These are phyloP conservation scores for Isaurus tuberculatus DNA, from an alignment of 92 coral and sea anemone genomes.

Conservation along the genomic window DNA sequence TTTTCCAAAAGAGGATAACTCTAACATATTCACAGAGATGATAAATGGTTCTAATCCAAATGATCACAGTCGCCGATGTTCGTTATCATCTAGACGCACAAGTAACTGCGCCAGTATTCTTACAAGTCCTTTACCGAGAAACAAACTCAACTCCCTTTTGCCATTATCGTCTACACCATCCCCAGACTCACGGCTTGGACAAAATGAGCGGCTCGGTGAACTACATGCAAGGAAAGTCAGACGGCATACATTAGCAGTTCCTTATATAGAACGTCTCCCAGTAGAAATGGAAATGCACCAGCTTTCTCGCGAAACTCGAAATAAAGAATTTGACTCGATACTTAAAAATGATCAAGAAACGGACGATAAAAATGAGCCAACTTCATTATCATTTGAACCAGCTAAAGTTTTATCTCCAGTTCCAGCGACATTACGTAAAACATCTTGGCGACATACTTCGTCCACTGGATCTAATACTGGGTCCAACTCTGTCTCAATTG, in stretches of 20 bases:
- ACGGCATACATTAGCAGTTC: conserved; percentile 29
- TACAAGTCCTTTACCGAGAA: conserved; percentile 19
- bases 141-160: not conserved
- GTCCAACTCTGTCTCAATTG: conserved; percentile 70
- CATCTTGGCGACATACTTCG: conserved; percentile 27
- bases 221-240: not conserved
- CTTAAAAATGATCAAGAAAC: not conserved
- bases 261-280: conserved; percentile 10
- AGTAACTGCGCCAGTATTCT: conserved; percentile 26
- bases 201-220: not conserved
- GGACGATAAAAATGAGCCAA: conserved; percentile 1
- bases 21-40: conserved; percentile 63
- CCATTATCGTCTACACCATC: not conserved
- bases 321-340: not conserved
- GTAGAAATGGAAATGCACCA: conserved; percentile 25
- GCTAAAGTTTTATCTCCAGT: not conserved
- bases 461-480: conserved; percentile 51
- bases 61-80: conserved; percentile 14
- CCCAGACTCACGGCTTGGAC: not conserved
- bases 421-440: not conserved
- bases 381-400: not conserved
- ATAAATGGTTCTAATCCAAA: conserved; percentile 42
- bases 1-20: conserved; percentile 73
- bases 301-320: not conserved
- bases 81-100: conserved; percentile 48